phyloP scores from a whole-genome alignment of 92 coral and sea anemone genomes.

The Bergia sp. region DNA sequence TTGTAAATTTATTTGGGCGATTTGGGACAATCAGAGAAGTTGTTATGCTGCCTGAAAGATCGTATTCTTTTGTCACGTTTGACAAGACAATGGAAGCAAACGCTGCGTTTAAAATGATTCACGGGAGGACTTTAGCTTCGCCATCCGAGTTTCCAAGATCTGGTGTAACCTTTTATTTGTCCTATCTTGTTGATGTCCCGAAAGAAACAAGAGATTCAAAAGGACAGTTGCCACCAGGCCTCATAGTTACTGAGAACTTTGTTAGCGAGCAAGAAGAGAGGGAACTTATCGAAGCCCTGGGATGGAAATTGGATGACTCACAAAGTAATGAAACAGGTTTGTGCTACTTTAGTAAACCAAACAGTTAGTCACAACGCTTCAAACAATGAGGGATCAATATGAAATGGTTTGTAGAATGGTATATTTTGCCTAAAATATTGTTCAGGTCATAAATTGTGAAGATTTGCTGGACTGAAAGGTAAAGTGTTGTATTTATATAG shows the following conservation, averaged over 20 bases:
- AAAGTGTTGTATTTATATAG: too few relatives aligned
- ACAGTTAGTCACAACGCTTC: too few relatives aligned
- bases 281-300: slow-evolving; percentile 64
- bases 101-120: slow-evolving; percentile 73
- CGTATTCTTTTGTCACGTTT: slow-evolving; percentile 85
- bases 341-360: background rate
- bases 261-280: slow-evolving; percentile 74
- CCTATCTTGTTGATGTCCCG: slow-evolving; percentile 73
- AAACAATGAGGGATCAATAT: too few relatives aligned
- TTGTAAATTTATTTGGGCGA: slow-evolving; percentile 66
- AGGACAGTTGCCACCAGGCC: slow-evolving; percentile 73
- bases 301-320: slow-evolving; percentile 48
- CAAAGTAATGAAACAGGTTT: slow-evolving; percentile 13
- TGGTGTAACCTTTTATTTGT: slow-evolving; percentile 74
- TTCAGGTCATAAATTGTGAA: too few relatives aligned
- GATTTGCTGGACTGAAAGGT: too few relatives aligned
- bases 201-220: slow-evolving; percentile 54
- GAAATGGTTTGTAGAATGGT: background rate
- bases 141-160: slow-evolving; percentile 62
- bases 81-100: slow-evolving; percentile 60
- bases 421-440: too few relatives aligned
- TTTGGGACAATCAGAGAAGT: slow-evolving; percentile 80
- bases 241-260: slow-evolving; percentile 75
- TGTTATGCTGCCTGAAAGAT: slow-evolving; percentile 88
- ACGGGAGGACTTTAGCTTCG: slow-evolving; percentile 71